Evolutionary conservation across 1,140 invertebrate species (phyloP).

Genomic region (Hermatobates lingyangjiaoensis): DNA sequence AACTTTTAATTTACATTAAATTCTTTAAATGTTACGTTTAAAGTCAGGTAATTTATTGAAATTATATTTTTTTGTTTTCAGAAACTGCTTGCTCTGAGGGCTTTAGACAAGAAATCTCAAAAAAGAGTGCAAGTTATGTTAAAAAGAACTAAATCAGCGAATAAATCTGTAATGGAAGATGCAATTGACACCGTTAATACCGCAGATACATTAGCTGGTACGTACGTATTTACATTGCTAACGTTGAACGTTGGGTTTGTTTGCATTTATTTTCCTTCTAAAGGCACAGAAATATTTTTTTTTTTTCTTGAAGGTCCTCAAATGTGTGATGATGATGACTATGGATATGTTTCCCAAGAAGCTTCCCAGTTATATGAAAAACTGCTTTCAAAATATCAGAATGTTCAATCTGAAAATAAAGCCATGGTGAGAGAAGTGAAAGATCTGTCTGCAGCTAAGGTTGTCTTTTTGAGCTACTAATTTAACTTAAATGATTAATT

Average conservation of each 20-base stretch:
- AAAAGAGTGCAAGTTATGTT: conserved; percentile 40
- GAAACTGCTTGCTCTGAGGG: conserved; percentile 48
- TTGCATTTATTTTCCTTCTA: neutral
- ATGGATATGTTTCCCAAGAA: conserved; percentile 67
- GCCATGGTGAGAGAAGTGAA: conserved; percentile 23
- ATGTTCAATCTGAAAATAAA: conserved; percentile 38
- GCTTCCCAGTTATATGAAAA: conserved; percentile 61
- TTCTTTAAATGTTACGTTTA: too few relatives aligned
- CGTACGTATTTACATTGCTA: neutral
- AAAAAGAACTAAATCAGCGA: conserved; percentile 67
- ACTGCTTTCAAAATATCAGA: conserved; percentile 64
- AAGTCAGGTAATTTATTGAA: neutral
- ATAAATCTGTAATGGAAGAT: conserved; percentile 66
- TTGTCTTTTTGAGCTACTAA: conserved; percentile 13
- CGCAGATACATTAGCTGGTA: conserved; percentile 42
- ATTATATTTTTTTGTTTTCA: conserved; percentile 18
- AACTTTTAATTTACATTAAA: too few relatives aligned
- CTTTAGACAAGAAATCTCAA: conserved; percentile 38
- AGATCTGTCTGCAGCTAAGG: conserved; percentile 40
- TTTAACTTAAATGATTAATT: neutral
- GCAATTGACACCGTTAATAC: conserved; percentile 57
- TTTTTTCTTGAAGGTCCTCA: conserved; percentile 30
- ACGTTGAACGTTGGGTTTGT: neutral
- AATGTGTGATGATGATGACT: conserved; percentile 79
- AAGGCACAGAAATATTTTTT: neutral